phyloP scores from a whole-genome alignment of 2,797 vertebrate genomes.

The Epinephelus malabaricus region DNA sequence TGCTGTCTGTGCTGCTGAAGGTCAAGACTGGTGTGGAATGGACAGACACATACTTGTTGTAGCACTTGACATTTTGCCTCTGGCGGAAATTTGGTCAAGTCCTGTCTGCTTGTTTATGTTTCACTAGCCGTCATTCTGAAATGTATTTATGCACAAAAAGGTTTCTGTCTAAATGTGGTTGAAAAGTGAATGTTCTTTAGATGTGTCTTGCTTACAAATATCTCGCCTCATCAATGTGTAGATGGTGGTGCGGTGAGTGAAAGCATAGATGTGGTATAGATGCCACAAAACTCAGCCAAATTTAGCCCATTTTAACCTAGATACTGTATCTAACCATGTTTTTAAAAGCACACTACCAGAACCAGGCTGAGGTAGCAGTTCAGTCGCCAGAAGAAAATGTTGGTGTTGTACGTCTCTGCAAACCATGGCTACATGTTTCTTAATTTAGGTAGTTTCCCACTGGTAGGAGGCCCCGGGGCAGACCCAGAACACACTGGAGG shows the following conservation, averaged over 20 bases:
- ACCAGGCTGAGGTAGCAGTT: not conserved
- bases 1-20: not conserved
- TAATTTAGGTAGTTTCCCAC: too few species aligned
- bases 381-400: too few species aligned
- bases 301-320: not conserved
- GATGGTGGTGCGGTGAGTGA: not conserved
- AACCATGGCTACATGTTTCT: too few species aligned
- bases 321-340: not conserved
- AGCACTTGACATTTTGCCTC: not conserved
- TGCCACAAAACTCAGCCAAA: not conserved
- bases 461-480: too few species aligned
- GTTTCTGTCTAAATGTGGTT: not conserved
- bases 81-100: not conserved
- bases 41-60: not conserved
- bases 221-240: not conserved
- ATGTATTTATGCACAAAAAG: not conserved
- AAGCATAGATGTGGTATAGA: not conserved
- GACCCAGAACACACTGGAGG: too few species aligned
- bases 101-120: not conserved
- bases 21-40: not conserved
- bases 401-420: too few species aligned
- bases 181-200: not conserved
- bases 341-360: not conserved
- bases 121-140: not conserved
- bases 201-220: not conserved